Evolutionary conservation across 2,113 vertebrate genomes (phyloP), one percentile per base, ranked within the genome.

Genomic region (Mugil cephalus): DNA sequence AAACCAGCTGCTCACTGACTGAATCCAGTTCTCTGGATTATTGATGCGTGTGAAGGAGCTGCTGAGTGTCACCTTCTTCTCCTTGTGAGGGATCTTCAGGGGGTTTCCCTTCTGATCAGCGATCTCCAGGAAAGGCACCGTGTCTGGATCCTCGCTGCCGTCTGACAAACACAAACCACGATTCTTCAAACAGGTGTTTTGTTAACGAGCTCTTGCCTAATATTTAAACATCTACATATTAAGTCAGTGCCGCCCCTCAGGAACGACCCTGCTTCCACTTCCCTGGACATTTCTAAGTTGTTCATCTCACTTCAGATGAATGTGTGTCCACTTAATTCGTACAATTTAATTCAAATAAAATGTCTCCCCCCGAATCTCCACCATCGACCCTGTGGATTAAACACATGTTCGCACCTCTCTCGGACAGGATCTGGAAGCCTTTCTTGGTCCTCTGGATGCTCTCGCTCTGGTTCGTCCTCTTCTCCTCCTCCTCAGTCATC

Each of bases 51-150:
- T 43, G 14, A 43, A 43, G 4, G 42, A 13, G n/a, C 18, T 39
- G 47, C 36, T 46, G 19, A 30, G 3, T 12, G 15, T 30, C 2
- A 96, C 98, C 87, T 97, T 99, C 86, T 94, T 98, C 68, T 96
- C 94, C 6, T 68, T 47, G 19, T 88, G 83, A 1, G 97, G 97
- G 69, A 99, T 97, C 59, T 84, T 82, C 13, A 99, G 95, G 0
- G 96, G 94, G 67, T 96, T 95, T 82, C 97, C 98, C 43, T 94
- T 98, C 88, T 99, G 98, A 93, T 99, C 97, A 0, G 96, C 96
- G 35, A 99, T 97, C 86, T 98, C 97, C 58, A 99, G 87, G 69
- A 96, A 97, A 0, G 97, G 97, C 2, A 62, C 83, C 10, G 89
- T 93, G 35, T 94, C 91, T 0, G 94, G 81, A 80, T 97, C 97